These are phyloP conservation scores for Tinamus major DNA, from an alignment of 2,797 vertebrate species.

Conservation along the genomic window DNA sequence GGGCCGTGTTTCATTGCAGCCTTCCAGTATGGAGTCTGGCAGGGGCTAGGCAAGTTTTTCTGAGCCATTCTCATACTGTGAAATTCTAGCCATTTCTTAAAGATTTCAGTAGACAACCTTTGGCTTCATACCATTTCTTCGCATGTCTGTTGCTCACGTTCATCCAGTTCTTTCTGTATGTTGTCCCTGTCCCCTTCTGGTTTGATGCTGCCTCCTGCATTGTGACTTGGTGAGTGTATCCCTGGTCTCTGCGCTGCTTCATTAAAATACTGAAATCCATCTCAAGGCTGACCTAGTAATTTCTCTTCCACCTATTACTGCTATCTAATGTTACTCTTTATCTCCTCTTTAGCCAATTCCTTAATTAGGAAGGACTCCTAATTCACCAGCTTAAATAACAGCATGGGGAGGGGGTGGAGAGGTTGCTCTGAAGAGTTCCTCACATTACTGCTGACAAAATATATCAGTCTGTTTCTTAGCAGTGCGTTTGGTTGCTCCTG, in stretches of 20 bases:
- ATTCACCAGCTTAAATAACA: not conserved
- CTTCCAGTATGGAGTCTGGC: not conserved
- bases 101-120: not conserved
- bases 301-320: not conserved
- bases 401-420: not conserved
- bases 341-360: not conserved
- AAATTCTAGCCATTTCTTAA: not conserved
- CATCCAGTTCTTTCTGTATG: not conserved
- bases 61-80: not conserved
- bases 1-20: not conserved
- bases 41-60: fast-evolving
- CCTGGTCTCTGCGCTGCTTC: not conserved
- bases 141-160: not conserved
- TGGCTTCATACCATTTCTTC: not conserved
- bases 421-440: not conserved
- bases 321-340: not conserved
- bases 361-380: not conserved
- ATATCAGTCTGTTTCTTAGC: not conserved
- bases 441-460: not conserved
- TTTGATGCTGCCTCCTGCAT: not conserved
- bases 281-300: not conserved
- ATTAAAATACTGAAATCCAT: not conserved
- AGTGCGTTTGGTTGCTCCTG: not conserved
- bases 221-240: not conserved
- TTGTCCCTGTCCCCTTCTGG: not conserved